A percentile compares a stretch with the other conserved stretches of the same genome.
Conservation (phyloP, 2,797 vertebrate genomes). For the Anableps anableps region DNA sequence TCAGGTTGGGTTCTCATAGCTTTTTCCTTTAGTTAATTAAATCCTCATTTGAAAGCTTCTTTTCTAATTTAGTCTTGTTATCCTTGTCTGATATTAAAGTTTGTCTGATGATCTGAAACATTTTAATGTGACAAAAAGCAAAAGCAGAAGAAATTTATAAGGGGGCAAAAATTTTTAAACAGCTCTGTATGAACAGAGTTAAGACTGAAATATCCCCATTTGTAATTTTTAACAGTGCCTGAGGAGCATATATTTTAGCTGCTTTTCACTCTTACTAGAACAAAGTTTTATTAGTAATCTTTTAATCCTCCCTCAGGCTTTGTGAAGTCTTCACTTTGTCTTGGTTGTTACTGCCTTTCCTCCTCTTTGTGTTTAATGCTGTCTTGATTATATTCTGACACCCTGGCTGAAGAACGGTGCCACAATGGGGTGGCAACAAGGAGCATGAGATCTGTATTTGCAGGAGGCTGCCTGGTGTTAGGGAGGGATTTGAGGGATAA, state of each 20-base stretch:
- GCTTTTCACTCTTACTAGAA: background rate
- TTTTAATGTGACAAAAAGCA: background rate
- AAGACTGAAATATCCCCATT: background rate
- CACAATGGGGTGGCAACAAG: slow-evolving; percentile 39
- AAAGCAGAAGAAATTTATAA: background rate
- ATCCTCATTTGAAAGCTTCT: background rate
- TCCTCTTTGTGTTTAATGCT: slow-evolving; percentile 40
- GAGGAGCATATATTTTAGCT: background rate
- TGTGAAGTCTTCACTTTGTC: slow-evolving; percentile 34
- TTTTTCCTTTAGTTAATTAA: background rate
- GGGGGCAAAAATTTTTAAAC: background rate
- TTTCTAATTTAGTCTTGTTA: background rate
- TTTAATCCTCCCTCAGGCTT: slow-evolving; percentile 18
- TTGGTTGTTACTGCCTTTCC: slow-evolving; percentile 32
- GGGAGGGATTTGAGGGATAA: slow-evolving; percentile 65
- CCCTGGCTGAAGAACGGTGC: slow-evolving; percentile 29
- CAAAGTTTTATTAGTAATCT: slow-evolving; percentile 21
- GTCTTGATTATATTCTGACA: slow-evolving; percentile 53
- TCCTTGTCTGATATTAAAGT: background rate
- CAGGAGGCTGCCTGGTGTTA: slow-evolving; percentile 54
- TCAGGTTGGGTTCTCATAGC: background rate
- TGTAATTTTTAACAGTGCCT: slow-evolving; percentile 1
- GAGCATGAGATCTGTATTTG: slow-evolving; percentile 62
- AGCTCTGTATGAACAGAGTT: too few species aligned
- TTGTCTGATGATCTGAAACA: background rate